Percentiles rank a stretch among this genome's conserved stretches.
These are phyloP conservation scores for Gymnocypris eckloni DNA, from an alignment of 2,797 vertebrate genomes.

Conservation along the genomic window DNA sequence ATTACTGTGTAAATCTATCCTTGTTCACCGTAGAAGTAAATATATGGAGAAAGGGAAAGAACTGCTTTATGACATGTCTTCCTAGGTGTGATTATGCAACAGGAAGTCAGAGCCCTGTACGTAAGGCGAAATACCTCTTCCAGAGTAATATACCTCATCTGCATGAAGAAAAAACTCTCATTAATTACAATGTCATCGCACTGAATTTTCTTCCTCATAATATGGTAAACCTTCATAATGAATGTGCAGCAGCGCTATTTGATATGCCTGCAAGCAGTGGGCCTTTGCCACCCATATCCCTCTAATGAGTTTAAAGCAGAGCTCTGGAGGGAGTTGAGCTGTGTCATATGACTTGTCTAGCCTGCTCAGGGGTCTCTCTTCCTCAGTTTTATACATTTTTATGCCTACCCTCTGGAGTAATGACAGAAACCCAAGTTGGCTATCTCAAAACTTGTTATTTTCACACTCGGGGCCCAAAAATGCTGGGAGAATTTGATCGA, in stretches of 20 bases:
- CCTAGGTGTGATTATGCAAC: constrained; percentile 37
- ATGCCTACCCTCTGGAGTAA: constrained; percentile 8
- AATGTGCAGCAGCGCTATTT: constrained; percentile 57
- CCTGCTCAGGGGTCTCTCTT: constrained; percentile 2
- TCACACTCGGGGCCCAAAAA: constrained; percentile 14
- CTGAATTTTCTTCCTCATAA: constrained; percentile 55
- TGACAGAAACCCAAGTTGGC: constrained; percentile 35
- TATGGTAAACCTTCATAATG: constrained; percentile 59
- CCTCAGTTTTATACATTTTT: constrained; percentile 13
- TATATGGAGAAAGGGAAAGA: background rate
- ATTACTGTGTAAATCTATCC: constrained; percentile 8
- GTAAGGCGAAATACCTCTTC: constrained; percentile 50
- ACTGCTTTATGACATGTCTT: constrained; percentile 1
- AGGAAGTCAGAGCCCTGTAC: constrained; percentile 56
- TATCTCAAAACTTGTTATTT: constrained; percentile 46
- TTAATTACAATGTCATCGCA: constrained; percentile 59
- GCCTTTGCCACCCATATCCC: constrained; percentile 58
- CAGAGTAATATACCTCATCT: constrained; percentile 50
- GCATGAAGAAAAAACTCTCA: constrained; percentile 48
- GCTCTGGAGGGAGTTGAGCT: constrained; percentile 53
- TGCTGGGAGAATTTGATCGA: constrained; percentile 15
- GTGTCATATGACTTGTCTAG: constrained; percentile 42
- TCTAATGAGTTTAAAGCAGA: constrained; percentile 64
- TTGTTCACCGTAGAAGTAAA: constrained; percentile 1
- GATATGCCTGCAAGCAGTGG: constrained; percentile 59